phyloP scores from a whole-genome alignment of 2,113 vertebrate species.

The Hippocampus guttulatus region DNA sequence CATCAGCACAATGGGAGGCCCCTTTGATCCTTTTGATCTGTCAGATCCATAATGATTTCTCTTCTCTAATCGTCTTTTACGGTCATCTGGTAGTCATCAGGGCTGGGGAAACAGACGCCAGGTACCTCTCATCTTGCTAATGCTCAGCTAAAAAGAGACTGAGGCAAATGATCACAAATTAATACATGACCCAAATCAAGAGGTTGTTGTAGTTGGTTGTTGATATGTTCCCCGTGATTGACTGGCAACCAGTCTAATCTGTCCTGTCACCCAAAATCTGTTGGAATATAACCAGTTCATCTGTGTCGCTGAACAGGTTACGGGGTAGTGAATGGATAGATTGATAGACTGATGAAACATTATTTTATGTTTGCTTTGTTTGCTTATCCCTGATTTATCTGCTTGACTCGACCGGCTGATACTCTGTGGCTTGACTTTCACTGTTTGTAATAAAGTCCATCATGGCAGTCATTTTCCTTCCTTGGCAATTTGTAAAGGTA shows the following conservation, averaged over 20 bases:
- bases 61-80: conserved; percentile 37
- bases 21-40: conserved; percentile 36
- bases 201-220: background rate
- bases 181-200: background rate
- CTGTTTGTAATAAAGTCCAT: background rate
- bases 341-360: too few species aligned
- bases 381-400: background rate
- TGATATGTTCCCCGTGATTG: too few species aligned
- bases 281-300: too few species aligned
- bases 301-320: too few species aligned
- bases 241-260: background rate
- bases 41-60: conserved; percentile 36
- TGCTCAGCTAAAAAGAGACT: conserved; percentile 16
- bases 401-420: background rate
- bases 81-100: conserved; percentile 33
- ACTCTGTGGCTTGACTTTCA: background rate
- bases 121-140: conserved; percentile 40
- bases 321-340: too few species aligned
- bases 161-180: background rate
- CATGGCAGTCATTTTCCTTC: background rate
- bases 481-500: background rate
- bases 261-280: background rate
- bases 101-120: conserved; percentile 27
- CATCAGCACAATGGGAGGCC: conserved; percentile 6
- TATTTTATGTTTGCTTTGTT: too few species aligned